Evolutionary conservation across 2,113 vertebrate species (phyloP), one percentile per base, ranked within the genome.

Genomic region (Centrocercus urophasianus): DNA sequence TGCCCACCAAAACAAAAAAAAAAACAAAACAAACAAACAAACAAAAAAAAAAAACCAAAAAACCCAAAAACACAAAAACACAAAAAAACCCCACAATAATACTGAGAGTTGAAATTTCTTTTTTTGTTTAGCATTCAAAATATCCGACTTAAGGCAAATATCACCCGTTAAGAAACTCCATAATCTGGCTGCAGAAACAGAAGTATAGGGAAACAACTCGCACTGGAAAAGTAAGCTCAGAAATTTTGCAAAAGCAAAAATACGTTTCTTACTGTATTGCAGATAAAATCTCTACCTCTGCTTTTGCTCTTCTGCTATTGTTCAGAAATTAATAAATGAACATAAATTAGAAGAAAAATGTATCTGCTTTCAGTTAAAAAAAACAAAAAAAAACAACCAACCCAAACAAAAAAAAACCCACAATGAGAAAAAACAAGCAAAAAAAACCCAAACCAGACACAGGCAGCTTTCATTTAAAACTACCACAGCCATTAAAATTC

Each of bases 401-500:
- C 38, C 38, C 13, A 15, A 2, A 6, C 27, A 57, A 69, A 32
- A 32, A 66, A 66, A 5, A 38, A 4, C 38, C 38, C 24, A 30
- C 19, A 30, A 40, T 27, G 18, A 66, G 83, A 40, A 69, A n/a
- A 60, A 83, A 42, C 5, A 8, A 3, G 15, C 18, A 48, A 48
- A 21, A 25, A 52, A 52, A 22, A 11, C 48, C 22, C 13, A 56
- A 11, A 7, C 45, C 25, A 86, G 47, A 84, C 75, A 87, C 10
- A 83, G 56, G 32, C 47, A 74, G 79, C 86, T 90, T 90, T 83
- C 61, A 90, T 56, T 81, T 89, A 52, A 73, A 89, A 92, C 36
- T 15, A 82, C 74, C 50, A 47, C 14, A 88, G 91, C 78, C 87
- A 93, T 93, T 88, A 91, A 93, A 82, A 95, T 95, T 89, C 83